Evolutionary conservation across 2,888 invertebrate species (phyloP), one percentile per base, ranked within the genome.

Genomic region (Epinotia nisella): DNA sequence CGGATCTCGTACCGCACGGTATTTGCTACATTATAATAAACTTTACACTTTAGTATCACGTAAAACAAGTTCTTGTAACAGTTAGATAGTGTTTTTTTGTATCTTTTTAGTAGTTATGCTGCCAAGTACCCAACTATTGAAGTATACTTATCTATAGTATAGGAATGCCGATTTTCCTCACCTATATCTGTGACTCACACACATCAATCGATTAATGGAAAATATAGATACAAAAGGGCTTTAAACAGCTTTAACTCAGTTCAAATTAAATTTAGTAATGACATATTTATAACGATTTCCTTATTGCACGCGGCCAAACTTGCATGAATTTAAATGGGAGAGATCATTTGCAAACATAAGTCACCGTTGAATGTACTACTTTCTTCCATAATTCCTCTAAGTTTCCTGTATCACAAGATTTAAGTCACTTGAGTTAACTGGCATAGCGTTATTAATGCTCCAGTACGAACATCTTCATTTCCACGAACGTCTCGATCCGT

Each of bases 401-500:
- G 15, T 35, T 71, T 49, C 61, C 41, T 60, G 45, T 56, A 45
- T 49, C 41, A 35, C 10, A 53, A 68, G 21, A 62, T 72, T n/a
- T 56, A 72, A 39, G 58, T 58, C 39, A 71, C 49, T 72, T 39
- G 49, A 62, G 51, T 69, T 61, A 45, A 67, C 59, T 53, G 35
- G 39, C 74, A 71, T 76, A 73, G 72, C 70, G 75, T 70, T 81
- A 80, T 79, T 81, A 81, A 82, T 83, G 82, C 80, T 78, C 62
- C 75, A 71, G 79, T 78, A 77, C 78, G 80, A 85, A 81, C 78
- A 67, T 76, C 77, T 77, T 76, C 78, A 78, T 77, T 89, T 90
- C 90, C 78, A 56, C 72, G 90, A 90, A 89, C 80, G 81, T 86
- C 84, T 87, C 85, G 87, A 85, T 88, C 81, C 82, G 82, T 81